Evolutionary conservation across 92 coral and sea anemone species (phyloP).

Genomic region (Epizoanthus scotinus): DNA sequence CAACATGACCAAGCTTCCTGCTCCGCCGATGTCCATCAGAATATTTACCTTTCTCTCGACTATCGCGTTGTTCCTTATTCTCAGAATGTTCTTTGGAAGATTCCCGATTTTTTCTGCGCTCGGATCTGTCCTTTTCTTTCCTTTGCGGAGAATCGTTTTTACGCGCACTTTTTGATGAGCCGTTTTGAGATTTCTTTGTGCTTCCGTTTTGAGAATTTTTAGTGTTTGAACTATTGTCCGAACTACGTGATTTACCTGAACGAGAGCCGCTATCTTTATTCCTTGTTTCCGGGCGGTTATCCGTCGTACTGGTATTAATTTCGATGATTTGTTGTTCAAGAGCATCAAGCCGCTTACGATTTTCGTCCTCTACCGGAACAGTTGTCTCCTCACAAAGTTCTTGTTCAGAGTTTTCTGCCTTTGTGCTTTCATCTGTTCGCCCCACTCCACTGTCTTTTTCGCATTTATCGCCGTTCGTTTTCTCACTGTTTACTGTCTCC

Average conservation of each 20-base stretch:
- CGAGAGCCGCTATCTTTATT: conserved; percentile 57
- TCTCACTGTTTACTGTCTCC: conserved; percentile 74
- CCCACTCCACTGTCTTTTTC: conserved; percentile 98
- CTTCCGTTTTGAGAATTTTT: conserved; percentile 54
- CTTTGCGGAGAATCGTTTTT: conserved; percentile 70
- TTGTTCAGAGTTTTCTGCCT: conserved; percentile 93
- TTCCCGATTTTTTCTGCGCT: conserved; percentile 66
- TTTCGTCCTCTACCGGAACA: conserved; percentile 50
- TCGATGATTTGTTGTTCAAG: conserved; percentile 55
- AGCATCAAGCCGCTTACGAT: conserved; percentile 51
- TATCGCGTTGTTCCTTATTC: conserved; percentile 56
- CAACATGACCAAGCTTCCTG: conserved; percentile 77
- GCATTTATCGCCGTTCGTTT: conserved; percentile 85
- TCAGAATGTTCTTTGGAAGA: conserved; percentile 64
- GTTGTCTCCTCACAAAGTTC: conserved; percentile 76
- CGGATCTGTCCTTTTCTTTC: conserved; percentile 67
- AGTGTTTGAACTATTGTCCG: conserved; percentile 55
- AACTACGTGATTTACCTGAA: conserved; percentile 47
- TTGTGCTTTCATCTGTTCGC: conserved; percentile 89
- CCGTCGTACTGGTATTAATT: conserved; percentile 39
- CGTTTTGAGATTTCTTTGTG: conserved; percentile 58
- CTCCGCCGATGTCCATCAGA: conserved; percentile 71
- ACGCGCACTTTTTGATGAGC: conserved; percentile 58
- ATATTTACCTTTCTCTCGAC: conserved; percentile 61
- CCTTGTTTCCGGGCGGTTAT: conserved; percentile 45